Evolutionary conservation across 1,140 invertebrate genomes (phyloP).

Genomic region (Andrena cerasifolii): DNA sequence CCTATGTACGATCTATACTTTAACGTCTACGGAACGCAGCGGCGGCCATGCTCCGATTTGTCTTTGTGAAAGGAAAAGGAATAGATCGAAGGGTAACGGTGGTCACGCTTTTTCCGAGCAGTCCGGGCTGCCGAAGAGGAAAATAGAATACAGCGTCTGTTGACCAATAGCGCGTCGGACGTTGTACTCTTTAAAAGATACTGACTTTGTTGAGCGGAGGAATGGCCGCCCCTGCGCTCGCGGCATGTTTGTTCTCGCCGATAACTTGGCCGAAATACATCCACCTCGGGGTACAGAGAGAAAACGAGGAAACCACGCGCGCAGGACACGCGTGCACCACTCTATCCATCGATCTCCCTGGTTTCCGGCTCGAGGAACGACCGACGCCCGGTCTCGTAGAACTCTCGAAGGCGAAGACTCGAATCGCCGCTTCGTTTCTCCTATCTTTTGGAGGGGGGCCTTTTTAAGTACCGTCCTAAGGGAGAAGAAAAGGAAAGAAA

Average conservation of each 20-base stretch:
- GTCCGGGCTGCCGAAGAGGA: conserved; percentile 56
- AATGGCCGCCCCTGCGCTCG: too few relatives aligned
- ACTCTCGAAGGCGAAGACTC: neutral
- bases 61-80: neutral
- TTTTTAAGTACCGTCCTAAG: conserved; percentile 44
- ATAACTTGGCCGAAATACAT: neutral
- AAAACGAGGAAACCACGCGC: neutral
- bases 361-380: neutral
- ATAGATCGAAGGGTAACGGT: too few relatives aligned
- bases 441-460: neutral
- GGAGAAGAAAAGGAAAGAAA: too few relatives aligned
- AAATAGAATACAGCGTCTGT: conserved; percentile 51
- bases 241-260: neutral
- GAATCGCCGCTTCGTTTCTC: neutral
- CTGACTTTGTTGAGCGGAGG: conserved; percentile 14
- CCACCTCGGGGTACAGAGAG: neutral
- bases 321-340: neutral
- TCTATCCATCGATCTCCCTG: too few relatives aligned
- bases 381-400: neutral
- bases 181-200: neutral
- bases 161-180: too few relatives aligned
- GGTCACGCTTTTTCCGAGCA: too few relatives aligned
- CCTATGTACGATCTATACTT: conserved; percentile 64
- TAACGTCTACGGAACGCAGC: conserved; percentile 57
- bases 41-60: conserved; percentile 55